Base-by-base conservation (phyloP, 2,888 invertebrate species). In the Ophion ventricosus region DNA sequence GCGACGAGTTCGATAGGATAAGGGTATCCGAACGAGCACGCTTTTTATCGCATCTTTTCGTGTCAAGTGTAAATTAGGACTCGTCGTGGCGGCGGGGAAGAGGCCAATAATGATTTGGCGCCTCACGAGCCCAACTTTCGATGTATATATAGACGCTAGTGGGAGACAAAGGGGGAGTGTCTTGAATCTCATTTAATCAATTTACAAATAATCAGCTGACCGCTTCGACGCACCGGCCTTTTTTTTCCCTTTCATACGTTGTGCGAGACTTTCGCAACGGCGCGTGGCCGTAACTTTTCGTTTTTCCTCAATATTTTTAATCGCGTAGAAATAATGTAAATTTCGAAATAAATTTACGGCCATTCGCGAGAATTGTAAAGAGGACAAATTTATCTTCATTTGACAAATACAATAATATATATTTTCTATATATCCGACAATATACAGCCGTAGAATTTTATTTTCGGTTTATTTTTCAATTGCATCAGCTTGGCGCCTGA, bases 31-130 rank as follows among this genome's bases (percentile, higher is more conserved):
- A 87, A 87, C 86, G 89, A 87, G 87, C 84, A 82, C 84, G 87
- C 88, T 91, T 91, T 85, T 85, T 85, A 86, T 86, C 86, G 76
- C 73, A 74, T 88, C 90, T 87, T 84, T 85, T 85, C 88, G 88
- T 88, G 89, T 89, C 90, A 90, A 89, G 91, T 91, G 91, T 91
- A 90, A 90, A 91, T 89, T 87, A 87, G 87, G 86, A 84, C 87
- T 87, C 54, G 54, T 63, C 49, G 25, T 66, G 35, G 26, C 57
- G 35, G 20, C 67, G 25, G 54, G 57, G 35, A 49, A n/a, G 67
- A 82, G 77, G 72, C 73, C 77, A 59, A 74, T 82, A 82, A 78
- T 82, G 73, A 82, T 78, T 78, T 78, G 77, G 73, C 73, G 73
- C 82, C 78, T 73, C 64, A 77, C 77, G 67, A 67, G 77, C 2